Evolutionary conservation across 2,888 invertebrate species (phyloP).

Genomic region (Morpho helenor): DNA sequence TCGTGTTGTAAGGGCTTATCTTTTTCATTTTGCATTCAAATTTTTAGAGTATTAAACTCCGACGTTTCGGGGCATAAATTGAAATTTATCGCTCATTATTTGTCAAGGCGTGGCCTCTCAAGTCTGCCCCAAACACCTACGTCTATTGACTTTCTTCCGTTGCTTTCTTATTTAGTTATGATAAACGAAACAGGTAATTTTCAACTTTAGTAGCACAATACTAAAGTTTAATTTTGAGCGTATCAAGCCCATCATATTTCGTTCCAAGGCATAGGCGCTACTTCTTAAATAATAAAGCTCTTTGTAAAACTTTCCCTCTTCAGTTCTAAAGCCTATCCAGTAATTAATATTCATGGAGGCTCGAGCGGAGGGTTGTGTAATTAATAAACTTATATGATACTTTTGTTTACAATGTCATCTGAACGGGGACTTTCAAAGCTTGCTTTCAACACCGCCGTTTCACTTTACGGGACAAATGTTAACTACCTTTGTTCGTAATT

Average conservation of each 20-base stretch:
- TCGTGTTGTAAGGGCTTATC: too few species aligned
- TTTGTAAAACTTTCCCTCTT: constrained; percentile 79
- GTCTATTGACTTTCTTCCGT: constrained; percentile 77
- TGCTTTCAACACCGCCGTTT: constrained; percentile 10
- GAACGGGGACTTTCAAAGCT: constrained; percentile 40
- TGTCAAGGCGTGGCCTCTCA: constrained; percentile 56
- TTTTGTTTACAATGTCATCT: constrained; percentile 78
- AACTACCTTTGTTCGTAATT: constrained; percentile 15
- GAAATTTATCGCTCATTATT: constrained; percentile 38
- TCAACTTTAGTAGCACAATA: constrained; percentile 32
- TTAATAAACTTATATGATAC: constrained; percentile 80
- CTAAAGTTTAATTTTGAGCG: constrained; percentile 38
- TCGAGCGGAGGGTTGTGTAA: constrained; percentile 74
- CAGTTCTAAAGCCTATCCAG: constrained; percentile 78
- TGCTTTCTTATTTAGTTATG: constrained; percentile 76
- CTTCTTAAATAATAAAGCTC: constrained; percentile 79
- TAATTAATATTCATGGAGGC: constrained; percentile 79
- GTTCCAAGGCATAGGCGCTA: constrained; percentile 66
- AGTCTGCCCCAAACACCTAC: constrained; percentile 72
- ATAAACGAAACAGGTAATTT: constrained; percentile 45
- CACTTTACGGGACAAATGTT: constrained; percentile 15
- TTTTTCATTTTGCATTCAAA: neutral
- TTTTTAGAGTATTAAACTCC: constrained; percentile 12
- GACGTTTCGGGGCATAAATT: constrained; percentile 27
- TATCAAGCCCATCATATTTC: constrained; percentile 51